A percentile compares a stretch with the other conserved stretches of the same genome.
phyloP scores from a whole-genome alignment of 2,888 invertebrate genomes.

The Sesia apiformis region DNA sequence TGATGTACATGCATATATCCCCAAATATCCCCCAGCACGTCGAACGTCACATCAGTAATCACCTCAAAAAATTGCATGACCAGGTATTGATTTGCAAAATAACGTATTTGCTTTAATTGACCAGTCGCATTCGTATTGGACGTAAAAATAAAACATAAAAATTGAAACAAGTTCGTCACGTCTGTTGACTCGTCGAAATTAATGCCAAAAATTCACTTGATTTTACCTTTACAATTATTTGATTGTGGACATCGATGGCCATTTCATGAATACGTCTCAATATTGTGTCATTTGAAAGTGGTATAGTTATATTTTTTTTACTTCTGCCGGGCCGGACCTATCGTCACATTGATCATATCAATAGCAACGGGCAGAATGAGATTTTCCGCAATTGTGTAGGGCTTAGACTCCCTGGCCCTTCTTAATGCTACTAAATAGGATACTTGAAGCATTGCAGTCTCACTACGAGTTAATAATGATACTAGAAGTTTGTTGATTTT shows the following conservation, averaged over 20 bases:
- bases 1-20: no score
- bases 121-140: slow-evolving; percentile 1
- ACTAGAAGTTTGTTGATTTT: slow-evolving; percentile 1
- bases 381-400: not conserved
- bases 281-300: slow-evolving; percentile 3
- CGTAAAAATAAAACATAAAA: slow-evolving; percentile 4
- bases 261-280: slow-evolving; percentile 3
- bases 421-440: not conserved
- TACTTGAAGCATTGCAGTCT: slow-evolving; percentile 1
- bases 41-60: no score
- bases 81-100: slow-evolving; percentile 1
- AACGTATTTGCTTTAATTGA: slow-evolving; percentile 1
- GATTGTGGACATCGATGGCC: slow-evolving; percentile 1
- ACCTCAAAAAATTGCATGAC: no score
- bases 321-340: slow-evolving; percentile 3
- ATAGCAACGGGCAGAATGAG: not conserved
- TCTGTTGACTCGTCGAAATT: slow-evolving; percentile 2
- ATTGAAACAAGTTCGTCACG: slow-evolving; percentile 1
- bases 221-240: slow-evolving; percentile 1
- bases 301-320: slow-evolving; percentile 1
- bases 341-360: slow-evolving; percentile 3
- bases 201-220: slow-evolving; percentile 4
- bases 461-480: no score
- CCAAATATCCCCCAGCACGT: no score
- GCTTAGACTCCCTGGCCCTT: not conserved